Conservation (phyloP, 2,113 vertebrate species). For the Clarias batrachus region DNA sequence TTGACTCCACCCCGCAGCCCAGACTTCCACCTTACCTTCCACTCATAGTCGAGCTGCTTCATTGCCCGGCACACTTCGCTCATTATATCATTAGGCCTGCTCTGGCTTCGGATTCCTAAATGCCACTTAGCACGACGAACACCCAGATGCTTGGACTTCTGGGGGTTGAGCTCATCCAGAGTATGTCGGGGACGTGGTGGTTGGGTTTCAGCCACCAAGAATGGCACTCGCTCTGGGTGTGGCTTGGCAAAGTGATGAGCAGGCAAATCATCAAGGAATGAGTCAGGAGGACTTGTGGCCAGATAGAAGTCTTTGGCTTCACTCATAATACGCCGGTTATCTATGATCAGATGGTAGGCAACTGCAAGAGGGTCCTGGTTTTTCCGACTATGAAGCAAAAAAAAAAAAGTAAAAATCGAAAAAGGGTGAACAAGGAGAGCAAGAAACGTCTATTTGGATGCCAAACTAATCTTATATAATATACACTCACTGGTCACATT, state of each 20-base stretch:
- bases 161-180: conserved; percentile 93
- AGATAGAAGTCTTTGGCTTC: conserved; percentile 98
- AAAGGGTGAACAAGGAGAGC: background rate
- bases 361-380: conserved; percentile 94
- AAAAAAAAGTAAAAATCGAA: background rate
- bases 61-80: conserved; percentile 96
- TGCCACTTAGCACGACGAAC: conserved; percentile 97
- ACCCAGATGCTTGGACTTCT: conserved; percentile 96
- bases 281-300: conserved; percentile 93
- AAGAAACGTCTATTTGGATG: background rate
- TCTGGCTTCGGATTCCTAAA: conserved; percentile 95
- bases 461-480: background rate
- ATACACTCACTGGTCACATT: background rate
- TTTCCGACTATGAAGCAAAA: conserved; percentile 70
- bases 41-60: conserved; percentile 96
- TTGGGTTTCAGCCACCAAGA: conserved; percentile 83
- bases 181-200: conserved; percentile 88
- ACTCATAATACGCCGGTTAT: conserved; percentile 98
- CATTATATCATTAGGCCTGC: conserved; percentile 96
- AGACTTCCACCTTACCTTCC: conserved; percentile 83
- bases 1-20: background rate
- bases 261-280: conserved; percentile 91
- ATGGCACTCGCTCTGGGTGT: conserved; percentile 93
- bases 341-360: conserved; percentile 97
- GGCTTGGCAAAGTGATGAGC: conserved; percentile 73